Base-by-base conservation (phyloP, 1,140 invertebrate species). In the Glossosoma conforme region DNA sequence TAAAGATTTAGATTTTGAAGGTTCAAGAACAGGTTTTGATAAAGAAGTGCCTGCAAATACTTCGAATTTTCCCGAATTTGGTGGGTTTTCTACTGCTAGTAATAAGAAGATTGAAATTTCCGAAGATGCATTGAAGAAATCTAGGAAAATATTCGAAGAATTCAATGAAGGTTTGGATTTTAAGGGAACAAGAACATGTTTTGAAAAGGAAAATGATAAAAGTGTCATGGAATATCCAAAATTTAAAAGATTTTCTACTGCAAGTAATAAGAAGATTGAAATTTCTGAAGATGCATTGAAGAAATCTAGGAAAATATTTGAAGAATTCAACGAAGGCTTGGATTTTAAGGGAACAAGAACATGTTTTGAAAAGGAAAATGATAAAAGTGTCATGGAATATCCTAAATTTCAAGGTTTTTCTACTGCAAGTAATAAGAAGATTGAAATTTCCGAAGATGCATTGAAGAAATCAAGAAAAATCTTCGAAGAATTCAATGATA, bases 381-480 rank as follows among this genome's bases (percentile, higher is more conserved):
- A 33, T 33, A 33, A 33, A 33, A 13, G 32, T 33, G n/a, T 3
- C n/a, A 33, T 33, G 11, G 15, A 33, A 5, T 33, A 11, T n/a
- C 15, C 15, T 3, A 19, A 38, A 19, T 41, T 42, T 25, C 18
- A 41, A 14, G 17, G 22, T 19, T 48, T 48, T 19, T 2, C 15
- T 17, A 38, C 36, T 18, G 14, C 42, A 9, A 50, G 51, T 22
- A 49, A 44, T 24, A 64, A 62, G 46, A 59, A 37, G 37, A 56
- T 69, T 2, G 40, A 15, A 35, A 52, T 68, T 6, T 67, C 69
- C n/a, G 53, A 60, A 43, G 52, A 63, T 37, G 53, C 65, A 47
- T 44, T 74, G 33, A 51, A 56, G 6, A 65, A 63, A 45, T 58
- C 58, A 21, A 64, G 60, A 49, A 40, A 57, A 17, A 33, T 67